Percentiles rank a stretch among this genome's conserved stretches.
phyloP scores from a whole-genome alignment of 2,113 vertebrate genomes.

The Crotophaga sulcirostris region DNA sequence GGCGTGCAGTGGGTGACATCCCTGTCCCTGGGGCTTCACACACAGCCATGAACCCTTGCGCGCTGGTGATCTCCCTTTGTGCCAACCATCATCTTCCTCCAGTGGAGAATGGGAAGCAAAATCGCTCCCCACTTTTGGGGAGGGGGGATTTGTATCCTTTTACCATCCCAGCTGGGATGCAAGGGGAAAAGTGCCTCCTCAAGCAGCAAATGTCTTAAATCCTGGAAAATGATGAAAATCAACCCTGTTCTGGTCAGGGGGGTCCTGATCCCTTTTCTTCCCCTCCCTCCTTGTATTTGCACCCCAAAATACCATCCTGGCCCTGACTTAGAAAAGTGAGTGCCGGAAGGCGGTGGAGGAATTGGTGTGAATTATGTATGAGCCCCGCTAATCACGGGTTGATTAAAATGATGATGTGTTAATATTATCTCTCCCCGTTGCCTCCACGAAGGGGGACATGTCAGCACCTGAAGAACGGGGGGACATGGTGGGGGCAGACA shows the following conservation, averaged over 20 bases:
- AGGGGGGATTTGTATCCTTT: background rate
- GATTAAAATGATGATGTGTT: conserved; percentile 54
- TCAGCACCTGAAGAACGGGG: background rate
- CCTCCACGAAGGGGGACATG: background rate
- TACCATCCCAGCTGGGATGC: rapidly evolving
- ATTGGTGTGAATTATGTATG: conserved; percentile 10
- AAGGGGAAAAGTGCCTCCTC: background rate
- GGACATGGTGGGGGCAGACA: background rate
- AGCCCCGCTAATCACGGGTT: conserved; percentile 14
- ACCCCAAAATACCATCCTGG: background rate
- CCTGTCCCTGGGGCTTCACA: rapidly evolving
- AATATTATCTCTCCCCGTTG: background rate
- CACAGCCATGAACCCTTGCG: rapidly evolving
- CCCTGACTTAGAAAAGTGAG: background rate
- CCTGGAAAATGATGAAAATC: background rate
- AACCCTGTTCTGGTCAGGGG: rapidly evolving
- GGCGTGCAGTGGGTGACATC: background rate
- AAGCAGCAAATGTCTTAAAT: background rate
- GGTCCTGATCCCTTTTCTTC: background rate
- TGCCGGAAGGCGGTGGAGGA: background rate
- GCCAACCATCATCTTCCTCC: rapidly evolving
- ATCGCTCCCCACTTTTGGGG: rapidly evolving
- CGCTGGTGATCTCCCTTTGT: rapidly evolving
- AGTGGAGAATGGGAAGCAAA: rapidly evolving
- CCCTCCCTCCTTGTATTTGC: rapidly evolving